A percentile compares a stretch with the other conserved stretches of the same genome.
Conservation (phyloP, 1,140 invertebrate species). For the Ptiloglossa arizonensis region DNA sequence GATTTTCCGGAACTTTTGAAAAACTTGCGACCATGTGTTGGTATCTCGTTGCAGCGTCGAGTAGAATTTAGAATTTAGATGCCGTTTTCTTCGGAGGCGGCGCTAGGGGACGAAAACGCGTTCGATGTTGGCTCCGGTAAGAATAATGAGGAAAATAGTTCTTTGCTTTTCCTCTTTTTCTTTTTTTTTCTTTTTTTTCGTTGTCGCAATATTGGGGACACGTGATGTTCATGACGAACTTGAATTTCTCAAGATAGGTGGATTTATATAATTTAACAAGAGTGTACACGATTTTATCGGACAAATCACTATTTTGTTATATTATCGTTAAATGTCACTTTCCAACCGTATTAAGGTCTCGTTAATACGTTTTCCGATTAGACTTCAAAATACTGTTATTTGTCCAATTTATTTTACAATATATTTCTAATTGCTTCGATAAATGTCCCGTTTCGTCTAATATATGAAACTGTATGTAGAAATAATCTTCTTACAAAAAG, state of each 20-base stretch:
- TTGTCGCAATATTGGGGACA: neutral
- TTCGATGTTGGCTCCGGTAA: neutral
- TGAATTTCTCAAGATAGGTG: neutral
- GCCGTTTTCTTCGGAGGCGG: neutral
- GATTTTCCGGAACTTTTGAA: conserved; percentile 21
- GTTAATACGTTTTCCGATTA: too few relatives aligned
- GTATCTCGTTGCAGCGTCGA: neutral
- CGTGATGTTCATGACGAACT: neutral
- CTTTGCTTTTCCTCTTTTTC: neutral
- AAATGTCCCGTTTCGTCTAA: too few relatives aligned
- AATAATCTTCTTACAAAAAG: too few relatives aligned
- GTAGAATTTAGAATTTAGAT: conserved; percentile 29
- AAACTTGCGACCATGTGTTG: conserved; percentile 16
- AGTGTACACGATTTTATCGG: too few relatives aligned
- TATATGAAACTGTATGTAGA: too few relatives aligned
- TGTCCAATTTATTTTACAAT: too few relatives aligned
- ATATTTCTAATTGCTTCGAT: too few relatives aligned
- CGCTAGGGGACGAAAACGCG: neutral
- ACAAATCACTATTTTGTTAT: too few relatives aligned
- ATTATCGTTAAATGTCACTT: too few relatives aligned
- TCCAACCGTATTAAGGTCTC: too few relatives aligned
- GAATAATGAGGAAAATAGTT: neutral
- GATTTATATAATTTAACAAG: too few relatives aligned
- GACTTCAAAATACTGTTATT: too few relatives aligned
- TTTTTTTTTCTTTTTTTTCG: neutral